Base-by-base conservation (phyloP, 1,140 invertebrate species). In the Pseudomyrmex pallidus region DNA sequence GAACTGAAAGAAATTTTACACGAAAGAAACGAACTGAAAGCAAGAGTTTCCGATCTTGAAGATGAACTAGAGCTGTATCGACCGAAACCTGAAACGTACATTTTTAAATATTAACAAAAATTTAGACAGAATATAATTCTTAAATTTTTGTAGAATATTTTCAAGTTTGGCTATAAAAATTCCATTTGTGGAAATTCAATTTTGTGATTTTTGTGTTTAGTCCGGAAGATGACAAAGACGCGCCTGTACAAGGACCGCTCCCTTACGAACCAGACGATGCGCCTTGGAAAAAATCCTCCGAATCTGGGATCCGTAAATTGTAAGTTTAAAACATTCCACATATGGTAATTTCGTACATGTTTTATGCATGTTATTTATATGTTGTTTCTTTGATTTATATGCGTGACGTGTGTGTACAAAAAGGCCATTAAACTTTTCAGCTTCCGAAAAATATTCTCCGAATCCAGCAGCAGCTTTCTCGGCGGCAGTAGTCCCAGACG, bases 191-290 rank as follows among this genome's bases (percentile, higher is more conserved):
- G 25, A 59, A 78, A 67, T 20, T 68, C n/a, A 70, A 56, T 46
- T 66, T 12, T 54, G 20, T 15, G 0, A 35, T 15, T 70, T 57
- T 10, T 54, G 5, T 54, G 5, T 44, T n/a, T 17, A 87, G 85
- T 52, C 56, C 86, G 82, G 92, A 92, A 50, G 96, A 96, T 68
- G 96, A 97, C 57, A 91, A 91, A 86, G 98, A 98, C 90, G 96
- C 97, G 48, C 97, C 98, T 25, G 98, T 99, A 2, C 98, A 99
- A 94, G 99, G 99, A 15, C 99, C 99, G 35, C 96, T 99, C 87
- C 98, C 98, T 72, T 97, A 96, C 80, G 99, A 99, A 93, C 99
- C 99, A 15, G 98, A 98, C 89, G 98, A 99, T 94, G 99, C 99
- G 84, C 96, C 97, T 0, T 98, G 97, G 97, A 98, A 97, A 92